Evolutionary conservation across 2,888 invertebrate genomes (phyloP).

Genomic region (Pasiphila rectangulata): DNA sequence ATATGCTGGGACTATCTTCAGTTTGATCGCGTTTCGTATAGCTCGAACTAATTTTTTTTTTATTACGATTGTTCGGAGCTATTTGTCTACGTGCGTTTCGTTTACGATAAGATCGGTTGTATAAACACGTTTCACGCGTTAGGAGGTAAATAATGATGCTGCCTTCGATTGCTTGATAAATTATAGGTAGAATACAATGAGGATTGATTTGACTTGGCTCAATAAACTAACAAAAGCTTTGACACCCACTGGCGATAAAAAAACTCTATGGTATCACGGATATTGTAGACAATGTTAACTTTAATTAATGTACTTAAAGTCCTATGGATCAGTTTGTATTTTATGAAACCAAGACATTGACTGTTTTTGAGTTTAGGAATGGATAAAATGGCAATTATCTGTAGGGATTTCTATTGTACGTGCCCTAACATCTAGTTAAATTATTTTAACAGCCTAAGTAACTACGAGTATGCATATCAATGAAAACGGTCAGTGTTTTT

Average conservation of each 20-base stretch:
- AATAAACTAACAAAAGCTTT: slow-evolving; percentile 5
- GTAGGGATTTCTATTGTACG: too few relatives aligned
- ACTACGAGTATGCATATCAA: too few relatives aligned
- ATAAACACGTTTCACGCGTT: slow-evolving; percentile 62
- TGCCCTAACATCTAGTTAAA: too few relatives aligned
- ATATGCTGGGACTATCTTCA: slow-evolving; percentile 69
- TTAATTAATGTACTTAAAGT: too few relatives aligned
- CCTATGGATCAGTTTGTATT: too few relatives aligned
- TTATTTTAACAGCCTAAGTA: too few relatives aligned
- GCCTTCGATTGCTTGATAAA: slow-evolving; percentile 29
- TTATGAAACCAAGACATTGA: too few relatives aligned
- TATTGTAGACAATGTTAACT: too few relatives aligned
- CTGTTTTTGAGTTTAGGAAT: too few relatives aligned
- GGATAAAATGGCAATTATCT: too few relatives aligned
- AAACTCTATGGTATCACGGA: too few relatives aligned
- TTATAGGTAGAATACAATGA: slow-evolving; percentile 23
- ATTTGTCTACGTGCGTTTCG: slow-evolving; percentile 74
- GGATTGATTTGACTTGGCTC: slow-evolving; percentile 13
- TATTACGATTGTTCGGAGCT: slow-evolving; percentile 77
- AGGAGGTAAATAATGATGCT: slow-evolving; percentile 34
- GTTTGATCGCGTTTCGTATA: slow-evolving; percentile 72
- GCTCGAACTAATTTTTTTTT: slow-evolving; percentile 74
- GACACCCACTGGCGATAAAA: background rate
- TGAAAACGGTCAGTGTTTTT: too few relatives aligned
- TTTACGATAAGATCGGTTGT: slow-evolving; percentile 63